Conservation (phyloP, 1,140 invertebrate genomes). For the Phymorhynchus buccinoides region DNA sequence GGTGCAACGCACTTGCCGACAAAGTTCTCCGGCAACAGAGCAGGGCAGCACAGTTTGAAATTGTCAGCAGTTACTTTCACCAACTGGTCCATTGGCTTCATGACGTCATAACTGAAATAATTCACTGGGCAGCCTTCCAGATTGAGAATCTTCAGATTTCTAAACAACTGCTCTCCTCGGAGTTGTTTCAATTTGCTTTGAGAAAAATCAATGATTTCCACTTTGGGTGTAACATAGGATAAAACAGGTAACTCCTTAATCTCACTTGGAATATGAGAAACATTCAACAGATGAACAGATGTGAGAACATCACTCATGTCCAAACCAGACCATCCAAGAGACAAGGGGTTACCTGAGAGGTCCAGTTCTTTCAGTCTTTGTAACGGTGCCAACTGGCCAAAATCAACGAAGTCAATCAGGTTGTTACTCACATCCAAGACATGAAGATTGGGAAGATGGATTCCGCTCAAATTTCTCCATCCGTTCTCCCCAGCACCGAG, state of each 20-base stretch:
- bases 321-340: not conserved
- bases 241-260: not conserved
- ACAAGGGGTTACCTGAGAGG: not conserved
- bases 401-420: not conserved
- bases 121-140: not conserved
- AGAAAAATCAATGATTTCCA: slow-evolving; percentile 4
- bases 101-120: not conserved
- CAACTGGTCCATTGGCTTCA: not conserved
- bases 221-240: not conserved
- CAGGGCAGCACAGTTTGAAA: slow-evolving; percentile 30
- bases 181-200: not conserved
- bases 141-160: not conserved
- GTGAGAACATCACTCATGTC: not conserved
- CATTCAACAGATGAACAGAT: not conserved
- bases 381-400: not conserved
- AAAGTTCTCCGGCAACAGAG: not conserved
- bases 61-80: not conserved
- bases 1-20: not conserved
- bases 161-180: not conserved
- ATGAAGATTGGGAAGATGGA: not conserved
- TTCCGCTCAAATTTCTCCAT: not conserved
- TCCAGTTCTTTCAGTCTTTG: not conserved
- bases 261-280: not conserved
- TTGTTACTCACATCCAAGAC: not conserved
- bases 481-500: not conserved